These are phyloP conservation scores for Apogon hyalosoma DNA, from an alignment of 2,797 vertebrate genomes.

Conservation along the genomic window DNA sequence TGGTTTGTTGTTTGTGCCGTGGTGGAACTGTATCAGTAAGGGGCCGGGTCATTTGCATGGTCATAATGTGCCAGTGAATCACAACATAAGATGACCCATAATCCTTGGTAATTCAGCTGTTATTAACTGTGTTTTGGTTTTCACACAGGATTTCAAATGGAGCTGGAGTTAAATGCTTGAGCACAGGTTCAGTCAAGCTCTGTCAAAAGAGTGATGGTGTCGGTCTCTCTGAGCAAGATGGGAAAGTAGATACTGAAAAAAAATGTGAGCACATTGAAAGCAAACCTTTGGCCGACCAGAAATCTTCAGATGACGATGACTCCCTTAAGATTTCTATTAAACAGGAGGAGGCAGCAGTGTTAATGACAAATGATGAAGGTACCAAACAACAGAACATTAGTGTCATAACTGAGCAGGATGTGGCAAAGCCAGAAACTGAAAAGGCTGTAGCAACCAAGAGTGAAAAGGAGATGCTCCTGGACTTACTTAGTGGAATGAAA, in stretches of 20 bases:
- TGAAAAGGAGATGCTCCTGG: slow-evolving; percentile 84
- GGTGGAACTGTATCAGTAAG: too few relatives aligned
- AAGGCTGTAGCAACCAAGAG: slow-evolving; percentile 39
- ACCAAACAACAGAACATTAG: not conserved
- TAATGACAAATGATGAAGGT: slow-evolving; percentile 30
- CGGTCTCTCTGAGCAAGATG: slow-evolving; percentile 24
- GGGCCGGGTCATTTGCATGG: too few relatives aligned
- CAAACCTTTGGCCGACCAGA: slow-evolving; percentile 4
- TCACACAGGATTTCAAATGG: slow-evolving; percentile 53
- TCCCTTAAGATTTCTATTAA: not conserved
- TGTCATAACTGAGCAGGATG: slow-evolving; percentile 9
- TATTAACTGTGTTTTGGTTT: slow-evolving; percentile 17
- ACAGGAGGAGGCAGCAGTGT: slow-evolving; percentile 8
- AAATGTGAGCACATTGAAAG: slow-evolving; percentile 13
- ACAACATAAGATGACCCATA: not conserved
- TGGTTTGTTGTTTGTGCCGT: too few relatives aligned
- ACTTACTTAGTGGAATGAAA: slow-evolving; percentile 90
- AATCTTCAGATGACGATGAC: slow-evolving; percentile 16
- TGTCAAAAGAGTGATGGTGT: slow-evolving; percentile 65
- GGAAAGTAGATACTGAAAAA: slow-evolving; percentile 16
- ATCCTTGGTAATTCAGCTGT: not conserved
- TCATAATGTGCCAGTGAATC: not conserved
- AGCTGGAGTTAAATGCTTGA: slow-evolving; percentile 53
- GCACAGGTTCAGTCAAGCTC: slow-evolving; percentile 51
- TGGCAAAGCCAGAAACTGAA: slow-evolving; percentile 1